A percentile compares a stretch with the other conserved stretches of the same genome.
Conservation (phyloP, 2,797 vertebrate genomes). For the Poecilia wingei region DNA sequence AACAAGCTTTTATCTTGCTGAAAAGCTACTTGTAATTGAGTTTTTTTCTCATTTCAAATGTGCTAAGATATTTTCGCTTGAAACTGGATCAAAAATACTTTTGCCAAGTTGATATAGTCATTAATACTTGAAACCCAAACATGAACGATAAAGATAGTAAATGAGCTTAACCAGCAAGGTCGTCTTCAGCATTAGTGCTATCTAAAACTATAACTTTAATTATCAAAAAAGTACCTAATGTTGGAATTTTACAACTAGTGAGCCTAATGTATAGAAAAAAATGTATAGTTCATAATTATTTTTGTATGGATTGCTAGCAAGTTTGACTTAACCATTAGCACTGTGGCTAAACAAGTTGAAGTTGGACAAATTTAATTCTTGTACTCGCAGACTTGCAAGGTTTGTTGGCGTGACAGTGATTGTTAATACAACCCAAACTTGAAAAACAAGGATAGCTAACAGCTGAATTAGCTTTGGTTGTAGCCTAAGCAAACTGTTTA, state of each 20-base stretch:
- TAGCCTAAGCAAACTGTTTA: background rate
- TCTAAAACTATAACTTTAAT: background rate
- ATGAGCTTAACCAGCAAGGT: too few relatives aligned
- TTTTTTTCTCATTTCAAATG: too few relatives aligned
- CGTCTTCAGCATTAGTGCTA: background rate
- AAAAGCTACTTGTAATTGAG: too few relatives aligned
- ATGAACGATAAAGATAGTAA: background rate
- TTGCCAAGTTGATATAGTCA: background rate
- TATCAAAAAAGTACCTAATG: background rate
- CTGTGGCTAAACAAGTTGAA: background rate
- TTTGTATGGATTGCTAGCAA: background rate
- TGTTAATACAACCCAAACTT: background rate
- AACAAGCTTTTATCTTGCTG: background rate
- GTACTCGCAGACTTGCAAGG: background rate
- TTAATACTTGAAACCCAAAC: background rate
- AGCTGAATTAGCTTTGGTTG: background rate
- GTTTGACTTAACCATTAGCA: background rate
- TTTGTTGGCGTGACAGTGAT: background rate
- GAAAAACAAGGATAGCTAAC: background rate
- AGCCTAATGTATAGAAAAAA: background rate
- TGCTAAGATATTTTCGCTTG: too few relatives aligned
- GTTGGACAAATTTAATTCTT: background rate
- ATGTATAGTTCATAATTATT: background rate
- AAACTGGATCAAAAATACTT: background rate
- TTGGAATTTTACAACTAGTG: background rate